Percentiles rank a stretch among this genome's conserved stretches.
These are phyloP conservation scores for Enteromius fasciolatus DNA, from an alignment of 2,797 vertebrate species.

Conservation along the genomic window DNA sequence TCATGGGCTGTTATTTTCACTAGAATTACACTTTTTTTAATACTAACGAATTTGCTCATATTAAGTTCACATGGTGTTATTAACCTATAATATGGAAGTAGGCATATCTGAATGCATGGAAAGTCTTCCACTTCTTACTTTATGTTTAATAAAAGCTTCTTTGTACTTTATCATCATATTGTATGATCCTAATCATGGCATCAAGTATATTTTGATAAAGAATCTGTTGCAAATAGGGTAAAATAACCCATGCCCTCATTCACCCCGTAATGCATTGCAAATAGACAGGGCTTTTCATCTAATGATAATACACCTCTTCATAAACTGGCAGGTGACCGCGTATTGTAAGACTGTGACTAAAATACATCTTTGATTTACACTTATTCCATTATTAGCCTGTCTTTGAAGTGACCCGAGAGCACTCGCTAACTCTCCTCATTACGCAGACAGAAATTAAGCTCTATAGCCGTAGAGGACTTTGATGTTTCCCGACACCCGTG, in stretches of 20 bases:
- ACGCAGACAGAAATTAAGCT: constrained; percentile 72
- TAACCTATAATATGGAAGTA: not conserved
- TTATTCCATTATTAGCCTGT: constrained; percentile 77
- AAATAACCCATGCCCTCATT: constrained; percentile 21
- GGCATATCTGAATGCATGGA: not conserved
- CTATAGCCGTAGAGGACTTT: constrained; percentile 61
- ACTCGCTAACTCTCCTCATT: constrained; percentile 76
- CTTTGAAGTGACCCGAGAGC: constrained; percentile 78
- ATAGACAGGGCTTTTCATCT: constrained; percentile 70
- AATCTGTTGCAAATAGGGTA: not conserved
- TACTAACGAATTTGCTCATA: not conserved
- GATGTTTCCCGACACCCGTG: constrained; percentile 67
- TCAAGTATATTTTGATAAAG: constrained; percentile 15
- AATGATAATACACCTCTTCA: constrained; percentile 70
- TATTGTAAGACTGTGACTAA: constrained; percentile 66
- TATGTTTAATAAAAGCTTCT: not conserved
- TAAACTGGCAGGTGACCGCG: constrained; percentile 70
- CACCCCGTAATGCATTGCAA: constrained; percentile 57
- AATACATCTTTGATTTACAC: constrained; percentile 71
- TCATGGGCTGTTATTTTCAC: not conserved
- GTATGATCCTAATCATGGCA: not conserved
- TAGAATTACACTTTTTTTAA: not conserved
- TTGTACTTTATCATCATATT: not conserved
- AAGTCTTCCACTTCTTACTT: not conserved
- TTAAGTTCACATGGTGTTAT: not conserved